A percentile compares a stretch with the other conserved stretches of the same genome.
Evolutionary conservation across 1,140 invertebrate genomes (phyloP).

Genomic region (Aphelinus atriplicis): DNA sequence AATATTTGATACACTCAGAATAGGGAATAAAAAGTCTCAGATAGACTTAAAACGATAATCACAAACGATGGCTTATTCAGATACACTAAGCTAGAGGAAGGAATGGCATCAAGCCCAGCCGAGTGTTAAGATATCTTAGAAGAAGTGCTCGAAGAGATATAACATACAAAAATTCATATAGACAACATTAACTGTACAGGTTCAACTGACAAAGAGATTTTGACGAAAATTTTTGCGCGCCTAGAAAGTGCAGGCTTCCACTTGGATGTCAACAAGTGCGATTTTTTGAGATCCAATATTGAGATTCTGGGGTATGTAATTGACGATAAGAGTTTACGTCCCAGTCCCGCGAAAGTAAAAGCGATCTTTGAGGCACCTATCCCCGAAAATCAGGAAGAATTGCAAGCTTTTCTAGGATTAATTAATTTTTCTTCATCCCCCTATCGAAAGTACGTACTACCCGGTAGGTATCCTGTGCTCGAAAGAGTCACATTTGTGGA

Average conservation of each 20-base stretch:
- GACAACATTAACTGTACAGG: conserved; percentile 51
- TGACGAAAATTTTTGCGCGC: conserved; percentile 35
- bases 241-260: background rate
- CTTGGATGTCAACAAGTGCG: conserved; percentile 6
- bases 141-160: conserved; percentile 45
- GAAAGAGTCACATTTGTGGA: too few relatives aligned
- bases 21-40: conserved; percentile 25
- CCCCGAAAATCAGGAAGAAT: conserved; percentile 45
- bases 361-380: conserved; percentile 43
- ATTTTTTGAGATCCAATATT: conserved; percentile 50
- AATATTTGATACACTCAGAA: conserved; percentile 43
- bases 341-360: conserved; percentile 36
- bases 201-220: conserved; percentile 45
- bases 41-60: conserved; percentile 48
- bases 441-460: too few relatives aligned
- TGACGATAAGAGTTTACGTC: background rate
- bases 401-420: conserved; percentile 52
- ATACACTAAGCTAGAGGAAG: conserved; percentile 26
- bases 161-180: conserved; percentile 39
- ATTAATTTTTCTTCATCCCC: conserved; percentile 45
- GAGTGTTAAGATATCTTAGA: conserved; percentile 32
- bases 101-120: conserved; percentile 31
- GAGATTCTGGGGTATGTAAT: conserved; percentile 35
- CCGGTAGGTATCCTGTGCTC: too few relatives aligned
- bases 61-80: conserved; percentile 34